Base-by-base conservation (phyloP, 2,113 vertebrate species). In the Candoia aspera region DNA sequence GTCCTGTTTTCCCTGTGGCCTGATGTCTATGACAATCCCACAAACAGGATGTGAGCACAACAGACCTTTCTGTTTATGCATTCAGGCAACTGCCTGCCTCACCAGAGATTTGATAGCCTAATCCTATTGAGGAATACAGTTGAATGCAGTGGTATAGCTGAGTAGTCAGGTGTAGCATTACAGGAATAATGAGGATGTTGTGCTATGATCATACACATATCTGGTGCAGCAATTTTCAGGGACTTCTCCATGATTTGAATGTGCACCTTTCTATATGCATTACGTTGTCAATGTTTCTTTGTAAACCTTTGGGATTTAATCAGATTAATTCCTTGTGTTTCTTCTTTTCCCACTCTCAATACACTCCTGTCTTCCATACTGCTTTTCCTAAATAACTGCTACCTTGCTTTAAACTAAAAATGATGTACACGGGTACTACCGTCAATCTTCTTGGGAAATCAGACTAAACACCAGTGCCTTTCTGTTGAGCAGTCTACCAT, bases 401-500 rank as follows among this genome's bases (percentile, higher is more conserved):
- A 19, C 97, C 96, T 97, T 97, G 97, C 96, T 96, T 96, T 96
- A 96, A 95, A 96, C 95, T 92, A 73, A 96, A 97, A 97, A 95
- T 90, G 97, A 94, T 97, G 97, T 93, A 42, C 58, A 97, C 91
- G 97, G 90, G 95, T 96, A 85, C 94, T 96, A 97, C 96, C 96
- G 96, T 95, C 97, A 97, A 97, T 95, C 96, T 96, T 62, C 97
- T 95, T 97, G 97, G 97, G 95, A 97, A 94, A 95, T 94, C 97
- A 99, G 99, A 98, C 97, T 96, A 98, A 98, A 97, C 98, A 98
- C 95, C 98, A 98, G 97, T 98, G 98, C 98, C 98, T 99, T 98
- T 98, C 98, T 97, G 98, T 98, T 90, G 99, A 99, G 97, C 99
- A 99, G 97, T 98, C 99, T 97, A 99, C 99, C 98, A 98, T 99